Conservation (phyloP, 2,888 invertebrate genomes). For the Agapostemon virescens region DNA sequence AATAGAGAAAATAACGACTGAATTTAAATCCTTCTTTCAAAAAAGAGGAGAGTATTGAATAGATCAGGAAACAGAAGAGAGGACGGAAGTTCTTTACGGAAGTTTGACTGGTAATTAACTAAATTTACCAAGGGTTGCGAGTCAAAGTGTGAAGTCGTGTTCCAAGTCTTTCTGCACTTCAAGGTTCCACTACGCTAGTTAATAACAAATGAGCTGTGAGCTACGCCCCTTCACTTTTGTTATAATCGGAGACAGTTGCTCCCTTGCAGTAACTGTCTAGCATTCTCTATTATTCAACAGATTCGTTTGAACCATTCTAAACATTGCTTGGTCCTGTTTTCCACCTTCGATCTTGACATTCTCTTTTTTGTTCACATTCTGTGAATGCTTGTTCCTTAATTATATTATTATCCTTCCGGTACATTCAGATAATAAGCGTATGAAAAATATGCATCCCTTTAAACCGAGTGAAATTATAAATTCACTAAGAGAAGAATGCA, state of each 20-base stretch:
- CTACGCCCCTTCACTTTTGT: slow-evolving; percentile 76
- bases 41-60: not conserved
- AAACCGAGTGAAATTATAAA: not conserved
- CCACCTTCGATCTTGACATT: slow-evolving; percentile 32
- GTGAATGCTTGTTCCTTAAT: not conserved
- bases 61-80: slow-evolving; percentile 32
- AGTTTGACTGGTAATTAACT: slow-evolving; percentile 79
- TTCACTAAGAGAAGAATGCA: not conserved
- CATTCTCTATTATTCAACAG: slow-evolving; percentile 76
- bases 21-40: slow-evolving; percentile 2
- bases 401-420: not conserved
- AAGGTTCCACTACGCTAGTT: slow-evolving; percentile 73
- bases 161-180: slow-evolving; percentile 77
- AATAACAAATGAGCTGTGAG: slow-evolving; percentile 79
- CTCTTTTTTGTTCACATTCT: not conserved
- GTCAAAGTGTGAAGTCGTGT: slow-evolving; percentile 81
- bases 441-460: not conserved
- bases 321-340: slow-evolving; percentile 63
- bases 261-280: slow-evolving; percentile 76
- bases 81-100: slow-evolving; percentile 68
- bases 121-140: slow-evolving; percentile 75
- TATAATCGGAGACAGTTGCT: slow-evolving; percentile 78
- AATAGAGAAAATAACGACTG: not conserved
- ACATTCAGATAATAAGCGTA: not conserved
- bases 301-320: slow-evolving; percentile 78